Base-by-base conservation (phyloP, 2,797 vertebrate genomes). In the Semotilus atromaculatus region DNA sequence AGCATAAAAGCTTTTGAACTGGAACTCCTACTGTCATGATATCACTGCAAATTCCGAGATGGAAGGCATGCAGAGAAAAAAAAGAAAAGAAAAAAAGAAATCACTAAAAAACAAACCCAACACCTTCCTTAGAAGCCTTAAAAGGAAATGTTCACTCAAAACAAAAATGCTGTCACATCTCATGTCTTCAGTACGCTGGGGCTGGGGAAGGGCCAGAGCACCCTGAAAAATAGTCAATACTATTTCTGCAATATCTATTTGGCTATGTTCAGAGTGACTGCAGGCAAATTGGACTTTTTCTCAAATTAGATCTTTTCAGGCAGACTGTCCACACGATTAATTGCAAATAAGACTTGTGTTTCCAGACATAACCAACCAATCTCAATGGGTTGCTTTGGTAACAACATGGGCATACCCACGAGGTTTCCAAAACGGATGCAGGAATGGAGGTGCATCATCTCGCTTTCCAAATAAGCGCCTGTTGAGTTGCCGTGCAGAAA, bases 1-100 rank as follows among this genome's bases (percentile, higher is more conserved):
- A 74, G 29, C 53, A 53, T 14, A 10, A 67, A 51, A 51, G 60
- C 81, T 45, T 74, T 60, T 62, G 13, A 73, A 73, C 81, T 75
- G 60, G 43, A 34, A 51, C 81, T 29, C 58, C 29, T 18, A 21
- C 81, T 29, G 70, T 19, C 38, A 36, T 53, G 40, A 48, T 64
- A 64, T 51, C 58, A 26, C 9, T 26, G 60, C 45, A 75, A 64
- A 67, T 67, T 16, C 51, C 8, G 18, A 43, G 34, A 81, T 16
- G 16, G n/a, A 55, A 70, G 10, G 51, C 1, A 18, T 43, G 66
- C 48, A 71, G 23, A 19, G 18, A 43, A 58, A 43, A 64, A 4
- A 45, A 31, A 9, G 2, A 34, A 3, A 34, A 34, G 31, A 58
- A 58, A 45, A 7, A 43, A 31, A 9, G 18, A 51, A 0, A 23